A percentile compares a stretch with the other conserved stretches of the same genome.
Conservation (phyloP, 2,888 invertebrate species). For the Tipula confusa region DNA sequence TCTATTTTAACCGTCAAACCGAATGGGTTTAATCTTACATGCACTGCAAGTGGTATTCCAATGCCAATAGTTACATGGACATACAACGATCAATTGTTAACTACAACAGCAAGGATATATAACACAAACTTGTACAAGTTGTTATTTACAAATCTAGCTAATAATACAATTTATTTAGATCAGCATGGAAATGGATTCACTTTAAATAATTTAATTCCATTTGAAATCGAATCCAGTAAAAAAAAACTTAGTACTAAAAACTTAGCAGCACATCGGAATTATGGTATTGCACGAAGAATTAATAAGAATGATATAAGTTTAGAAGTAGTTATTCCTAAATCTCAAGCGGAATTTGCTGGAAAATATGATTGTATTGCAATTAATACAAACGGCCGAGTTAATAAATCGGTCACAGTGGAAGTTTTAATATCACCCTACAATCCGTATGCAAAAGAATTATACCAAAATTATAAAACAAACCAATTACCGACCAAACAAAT, state of each 20-base stretch:
- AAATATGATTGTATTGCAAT: conserved; percentile 55
- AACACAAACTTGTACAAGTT: neutral
- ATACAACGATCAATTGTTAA: conserved; percentile 48
- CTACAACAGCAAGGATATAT: conserved; percentile 34
- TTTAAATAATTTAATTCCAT: conserved; percentile 15
- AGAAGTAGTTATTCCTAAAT: conserved; percentile 33
- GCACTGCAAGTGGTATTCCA: conserved; percentile 58
- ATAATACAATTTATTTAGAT: conserved; percentile 36
- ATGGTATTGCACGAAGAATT: conserved; percentile 46
- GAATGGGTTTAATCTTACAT: conserved; percentile 42
- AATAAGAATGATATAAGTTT: conserved; percentile 6
- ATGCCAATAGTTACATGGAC: conserved; percentile 58
- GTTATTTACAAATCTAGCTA: neutral
- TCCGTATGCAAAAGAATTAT: neutral
- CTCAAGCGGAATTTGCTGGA: conserved; percentile 43
- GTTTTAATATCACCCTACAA: conserved; percentile 43
- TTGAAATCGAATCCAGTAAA: conserved; percentile 27
- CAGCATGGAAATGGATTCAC: conserved; percentile 34
- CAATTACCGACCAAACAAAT: conserved; percentile 38
- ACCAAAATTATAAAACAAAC: neutral
- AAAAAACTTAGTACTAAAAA: conserved; percentile 35
- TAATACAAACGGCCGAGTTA: conserved; percentile 54
- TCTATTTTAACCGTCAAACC: conserved; percentile 32
- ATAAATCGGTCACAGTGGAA: conserved; percentile 47
- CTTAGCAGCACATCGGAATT: conserved; percentile 33